Evolutionary conservation across 2,113 vertebrate genomes (phyloP), one percentile per base, ranked within the genome.

Genomic region (Paradisaea rubra): DNA sequence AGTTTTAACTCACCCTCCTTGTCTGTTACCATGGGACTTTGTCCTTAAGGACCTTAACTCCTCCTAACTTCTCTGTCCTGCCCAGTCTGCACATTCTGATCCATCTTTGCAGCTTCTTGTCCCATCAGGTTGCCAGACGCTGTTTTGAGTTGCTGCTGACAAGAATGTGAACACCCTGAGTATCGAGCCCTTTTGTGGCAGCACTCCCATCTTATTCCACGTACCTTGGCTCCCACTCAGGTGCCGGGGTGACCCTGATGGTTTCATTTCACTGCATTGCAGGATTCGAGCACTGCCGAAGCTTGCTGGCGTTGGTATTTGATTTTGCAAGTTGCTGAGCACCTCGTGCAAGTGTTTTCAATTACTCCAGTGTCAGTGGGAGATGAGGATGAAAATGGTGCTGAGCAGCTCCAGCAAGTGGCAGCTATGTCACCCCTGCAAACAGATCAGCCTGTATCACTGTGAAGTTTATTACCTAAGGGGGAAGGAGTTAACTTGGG

Each of bases 341-440:
- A 79, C 68, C 88, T 88, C 13, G 0, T 47, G 27, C 53, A 42
- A 53, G 20, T 92, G 78, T 70, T 92, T 91, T 64, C 85, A 65
- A 21, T 95, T 86, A 61, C 52, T 61, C 57, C 25, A 33, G 41
- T 45, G 59, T 84, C 57, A 45, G 52, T 76, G 42, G 72, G 74
- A 85, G 37, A 84, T 49, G 15, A 61, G 60, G 35, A 56, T 74
- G 53, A 56, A 80, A 78, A 47, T 25, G 77, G 47, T 94, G 56
- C 64, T 70, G 86, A 91, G 86, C 42, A 70, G 76, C 77, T 81
- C 69, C 64, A 93, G 64, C 50, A 78, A 57, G 76, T 39, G 64
- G 79, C 87, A 83, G 57, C 65, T 66, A 0, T 15, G 47, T 70
- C 13, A 2, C 21, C 83, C 23, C 44, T 83, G 49, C 52, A 93